Base-by-base conservation (phyloP, 2,797 vertebrate genomes). In the Molothrus aeneus region DNA sequence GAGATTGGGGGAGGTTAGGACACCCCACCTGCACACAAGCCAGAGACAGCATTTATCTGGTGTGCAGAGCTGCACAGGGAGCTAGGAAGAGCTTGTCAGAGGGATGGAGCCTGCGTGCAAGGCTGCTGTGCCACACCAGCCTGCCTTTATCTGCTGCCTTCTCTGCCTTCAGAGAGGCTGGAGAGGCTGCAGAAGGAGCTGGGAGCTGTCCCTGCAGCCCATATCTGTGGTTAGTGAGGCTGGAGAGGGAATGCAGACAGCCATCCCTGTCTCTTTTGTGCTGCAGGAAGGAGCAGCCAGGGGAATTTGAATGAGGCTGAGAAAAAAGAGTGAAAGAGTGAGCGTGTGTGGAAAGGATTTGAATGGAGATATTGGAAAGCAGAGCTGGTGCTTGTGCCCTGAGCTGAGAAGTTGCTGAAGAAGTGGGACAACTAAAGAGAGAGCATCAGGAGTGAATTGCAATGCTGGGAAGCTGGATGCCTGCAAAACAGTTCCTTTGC, bases 241-340 rank as follows among this genome's bases (percentile, higher is more conserved):
- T 3, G 9, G 86, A 72, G n/a, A 8, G 34, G 29, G 31, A 86
- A 54, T 4, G 13, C 1, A 0, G 19, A 26, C 59, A 61, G 85
- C 70, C 61, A 43, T 42, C 42, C 57, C 18, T 4, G 3, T 34
- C 51, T 88, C 7, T 0, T 71, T 43, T n/a, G 59, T 74, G 51
- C 61, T 81, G 40, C 51, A 43, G n/a, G 75, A 90, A 53, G 53
- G 85, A 90, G 54, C 50, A 88, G 31, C n/a, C 7, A 2, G 60
- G 57, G 60, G 57, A 92, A 72, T 91, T 71, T 54, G 84, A 96
- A 87, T 80, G 92, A 94, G 89, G 38, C 54, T 78, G 47, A 78
- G 72, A 57, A 89, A 82, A 87, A 75, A 64, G 22, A 20, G 45
- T 56, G 26, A 75, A 66, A 60, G 18, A 54, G 11, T 0, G 1